phyloP scores from a whole-genome alignment of 2,888 invertebrate species.

The Leptogaster cylindrica region DNA sequence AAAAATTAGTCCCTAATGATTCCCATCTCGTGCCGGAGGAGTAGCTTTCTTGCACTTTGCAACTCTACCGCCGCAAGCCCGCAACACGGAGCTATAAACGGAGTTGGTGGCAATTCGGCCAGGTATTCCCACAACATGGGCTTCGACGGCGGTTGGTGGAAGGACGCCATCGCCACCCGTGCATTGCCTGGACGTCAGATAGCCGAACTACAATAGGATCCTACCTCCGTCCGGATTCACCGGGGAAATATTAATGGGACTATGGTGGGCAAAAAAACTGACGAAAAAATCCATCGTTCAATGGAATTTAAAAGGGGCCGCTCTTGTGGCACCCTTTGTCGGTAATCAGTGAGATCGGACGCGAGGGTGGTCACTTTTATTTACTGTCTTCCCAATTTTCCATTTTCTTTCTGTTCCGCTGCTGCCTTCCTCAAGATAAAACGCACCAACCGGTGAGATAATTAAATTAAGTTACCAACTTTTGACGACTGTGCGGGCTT shows the following conservation, averaged over 20 bases:
- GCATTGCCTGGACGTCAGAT: background rate
- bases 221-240: background rate
- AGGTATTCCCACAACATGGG: constrained; percentile 17
- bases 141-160: constrained; percentile 14
- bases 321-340: constrained; percentile 40
- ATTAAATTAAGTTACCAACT: constrained; percentile 36
- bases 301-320: constrained; percentile 38
- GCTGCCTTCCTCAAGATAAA: constrained; percentile 28
- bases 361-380: constrained; percentile 40
- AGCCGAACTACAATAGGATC: background rate
- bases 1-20: constrained; percentile 35
- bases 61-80: constrained; percentile 13
- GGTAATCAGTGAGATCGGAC: constrained; percentile 36
- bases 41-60: constrained; percentile 16
- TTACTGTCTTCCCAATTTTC: constrained; percentile 33
- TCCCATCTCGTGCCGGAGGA: constrained; percentile 21
- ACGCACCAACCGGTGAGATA: constrained; percentile 35
- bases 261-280: constrained; percentile 11
- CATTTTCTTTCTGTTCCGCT: constrained; percentile 6
- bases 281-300: constrained; percentile 32
- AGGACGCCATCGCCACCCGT: background rate
- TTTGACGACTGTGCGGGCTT: constrained; percentile 19
- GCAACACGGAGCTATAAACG: constrained; percentile 16
- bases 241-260: constrained; percentile 22
- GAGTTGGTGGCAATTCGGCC: constrained; percentile 29